Conservation (phyloP, 2,113 vertebrate species). For the Passer domesticus region DNA sequence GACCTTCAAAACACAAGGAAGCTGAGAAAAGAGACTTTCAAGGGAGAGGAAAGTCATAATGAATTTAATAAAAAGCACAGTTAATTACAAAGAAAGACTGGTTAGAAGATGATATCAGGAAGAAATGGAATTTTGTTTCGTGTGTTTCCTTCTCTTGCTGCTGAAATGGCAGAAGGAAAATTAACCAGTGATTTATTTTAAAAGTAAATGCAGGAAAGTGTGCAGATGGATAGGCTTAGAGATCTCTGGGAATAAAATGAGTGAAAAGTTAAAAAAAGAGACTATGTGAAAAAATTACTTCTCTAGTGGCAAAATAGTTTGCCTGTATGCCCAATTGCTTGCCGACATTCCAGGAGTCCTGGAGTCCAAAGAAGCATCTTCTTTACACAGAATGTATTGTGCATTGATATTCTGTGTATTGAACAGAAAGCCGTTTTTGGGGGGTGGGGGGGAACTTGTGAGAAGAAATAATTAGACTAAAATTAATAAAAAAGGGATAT, state of each 20-base stretch:
- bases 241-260: background rate
- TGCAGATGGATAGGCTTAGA: background rate
- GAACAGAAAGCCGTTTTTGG: background rate
- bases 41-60: background rate
- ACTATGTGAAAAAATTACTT: background rate
- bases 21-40: background rate
- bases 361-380: background rate
- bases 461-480: background rate
- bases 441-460: too few species aligned
- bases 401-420: background rate
- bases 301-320: background rate
- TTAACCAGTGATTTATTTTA: background rate
- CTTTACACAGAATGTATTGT: background rate
- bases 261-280: background rate
- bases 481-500: background rate
- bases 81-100: background rate
- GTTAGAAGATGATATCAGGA: background rate
- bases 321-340: background rate
- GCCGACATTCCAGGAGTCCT: background rate
- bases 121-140: background rate
- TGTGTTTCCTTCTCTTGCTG: background rate
- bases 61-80: background rate
- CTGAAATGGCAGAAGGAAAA: background rate
- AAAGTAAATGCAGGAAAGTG: background rate
- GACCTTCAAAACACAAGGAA: background rate